Percentiles rank a stretch among this genome's conserved stretches.
These are phyloP conservation scores for Pleuronectes platessa DNA, from an alignment of 2,113 vertebrate genomes.

Conservation along the genomic window DNA sequence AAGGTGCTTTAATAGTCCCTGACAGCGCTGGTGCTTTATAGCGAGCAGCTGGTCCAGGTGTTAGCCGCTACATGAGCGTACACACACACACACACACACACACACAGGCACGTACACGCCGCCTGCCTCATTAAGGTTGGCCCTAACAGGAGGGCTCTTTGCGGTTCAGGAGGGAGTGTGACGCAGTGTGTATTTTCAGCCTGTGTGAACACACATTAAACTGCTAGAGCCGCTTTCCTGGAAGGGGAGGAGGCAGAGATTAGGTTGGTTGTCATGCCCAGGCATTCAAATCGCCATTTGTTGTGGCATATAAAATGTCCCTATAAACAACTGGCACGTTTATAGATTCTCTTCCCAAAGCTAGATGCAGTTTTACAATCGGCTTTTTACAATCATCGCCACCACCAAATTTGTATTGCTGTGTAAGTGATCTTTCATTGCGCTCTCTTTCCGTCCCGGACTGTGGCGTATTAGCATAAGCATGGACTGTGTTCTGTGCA, in stretches of 20 bases:
- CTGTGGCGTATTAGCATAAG: conserved; percentile 28
- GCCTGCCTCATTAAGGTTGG: conserved; percentile 71
- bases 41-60: conserved; percentile 79
- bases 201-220: conserved; percentile 59
- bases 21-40: conserved; percentile 65
- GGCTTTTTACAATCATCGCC: conserved; percentile 49
- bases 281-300: conserved; percentile 65
- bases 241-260: conserved; percentile 46
- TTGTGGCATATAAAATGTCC: conserved; percentile 63
- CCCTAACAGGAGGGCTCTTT: conserved; percentile 59
- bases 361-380: conserved; percentile 53
- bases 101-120: conserved; percentile 45
- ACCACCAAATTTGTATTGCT: conserved; percentile 66
- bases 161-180: conserved; percentile 56
- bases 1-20: conserved; percentile 75
- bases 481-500: conserved; percentile 9
- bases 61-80: conserved; percentile 49
- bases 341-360: conserved; percentile 66
- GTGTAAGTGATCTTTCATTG: conserved; percentile 58
- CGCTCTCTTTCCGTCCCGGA: neutral
- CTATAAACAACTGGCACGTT: conserved; percentile 62
- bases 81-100: neutral
- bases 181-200: conserved; percentile 56
- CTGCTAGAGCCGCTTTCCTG: conserved; percentile 33
- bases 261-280: conserved; percentile 52